phyloP scores from a whole-genome alignment of 1,140 invertebrate species.

The Brachionus rubens region DNA sequence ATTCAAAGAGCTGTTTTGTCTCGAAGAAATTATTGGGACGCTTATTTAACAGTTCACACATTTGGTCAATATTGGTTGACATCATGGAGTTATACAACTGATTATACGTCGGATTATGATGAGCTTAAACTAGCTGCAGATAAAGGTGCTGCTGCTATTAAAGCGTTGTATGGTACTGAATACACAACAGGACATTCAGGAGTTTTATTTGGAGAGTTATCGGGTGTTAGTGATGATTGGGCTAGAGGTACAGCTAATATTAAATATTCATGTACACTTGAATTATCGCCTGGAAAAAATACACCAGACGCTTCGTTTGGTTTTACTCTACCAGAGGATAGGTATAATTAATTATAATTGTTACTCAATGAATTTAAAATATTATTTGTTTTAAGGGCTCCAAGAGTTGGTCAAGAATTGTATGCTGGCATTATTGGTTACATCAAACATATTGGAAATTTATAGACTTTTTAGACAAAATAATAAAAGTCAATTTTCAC shows the following conservation, averaged over 20 bases:
- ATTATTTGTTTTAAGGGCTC: too few relatives aligned
- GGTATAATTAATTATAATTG: too few relatives aligned
- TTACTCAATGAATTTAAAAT: too few relatives aligned
- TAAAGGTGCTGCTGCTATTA: not conserved
- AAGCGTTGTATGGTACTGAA: not conserved
- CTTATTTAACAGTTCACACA: slow-evolving; percentile 40
- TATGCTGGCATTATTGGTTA: too few relatives aligned
- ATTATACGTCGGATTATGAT: not conserved
- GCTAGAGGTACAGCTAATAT: slow-evolving; percentile 55
- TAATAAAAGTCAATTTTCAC: too few relatives aligned
- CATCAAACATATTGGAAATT: too few relatives aligned
- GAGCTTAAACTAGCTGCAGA: not conserved
- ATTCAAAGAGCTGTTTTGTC: not conserved
- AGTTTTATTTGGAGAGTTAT: not conserved
- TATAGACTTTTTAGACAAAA: too few relatives aligned
- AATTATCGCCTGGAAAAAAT: slow-evolving; percentile 49
- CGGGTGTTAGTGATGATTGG: slow-evolving; percentile 52
- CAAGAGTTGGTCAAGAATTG: too few relatives aligned
- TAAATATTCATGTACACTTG: slow-evolving; percentile 60
- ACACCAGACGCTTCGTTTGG: not conserved
- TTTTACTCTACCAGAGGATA: slow-evolving; percentile 7
- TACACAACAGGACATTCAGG: not conserved
- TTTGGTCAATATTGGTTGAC: not conserved
- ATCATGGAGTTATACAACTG: not conserved
- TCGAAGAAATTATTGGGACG: not conserved